Percentiles rank a stretch among this genome's conserved stretches.
Evolutionary conservation across 2,797 vertebrate species (phyloP).

Genomic region (Pygocentrus nattereri): DNA sequence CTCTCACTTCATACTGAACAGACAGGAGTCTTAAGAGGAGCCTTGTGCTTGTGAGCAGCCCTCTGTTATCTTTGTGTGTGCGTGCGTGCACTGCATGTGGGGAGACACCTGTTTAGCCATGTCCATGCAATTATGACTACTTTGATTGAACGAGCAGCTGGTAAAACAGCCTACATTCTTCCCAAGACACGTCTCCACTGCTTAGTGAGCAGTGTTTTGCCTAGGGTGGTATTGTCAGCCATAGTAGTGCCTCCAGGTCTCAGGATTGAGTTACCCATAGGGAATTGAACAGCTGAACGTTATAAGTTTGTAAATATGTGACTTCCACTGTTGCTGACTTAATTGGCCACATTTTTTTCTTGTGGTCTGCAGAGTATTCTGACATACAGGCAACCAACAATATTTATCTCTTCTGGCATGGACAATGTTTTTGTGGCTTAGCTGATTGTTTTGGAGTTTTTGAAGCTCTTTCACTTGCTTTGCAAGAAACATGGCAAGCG

Average conservation of each 20-base stretch:
- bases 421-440: too few species aligned
- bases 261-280: constrained; percentile 19
- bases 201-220: constrained; percentile 17
- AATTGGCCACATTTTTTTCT: background rate
- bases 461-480: too few species aligned
- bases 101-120: constrained; percentile 55
- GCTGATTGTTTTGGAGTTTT: too few species aligned
- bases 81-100: constrained; percentile 15
- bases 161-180: constrained; percentile 35
- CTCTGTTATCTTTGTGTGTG: constrained; percentile 6
- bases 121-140: constrained; percentile 35
- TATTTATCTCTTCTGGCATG: too few species aligned
- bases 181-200: background rate
- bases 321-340: constrained; percentile 15
- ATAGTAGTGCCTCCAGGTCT: background rate
- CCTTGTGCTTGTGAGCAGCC: background rate
- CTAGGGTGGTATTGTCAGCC: background rate
- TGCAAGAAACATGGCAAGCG: too few species aligned
- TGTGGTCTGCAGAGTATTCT: background rate
- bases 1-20: background rate
- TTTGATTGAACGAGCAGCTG: constrained; percentile 55
- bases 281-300: constrained; percentile 43
- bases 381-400: too few species aligned
- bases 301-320: constrained; percentile 4
- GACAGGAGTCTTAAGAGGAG: background rate